Base-by-base conservation (phyloP, 1,140 invertebrate species). In the Hylyphantes graminicola region DNA sequence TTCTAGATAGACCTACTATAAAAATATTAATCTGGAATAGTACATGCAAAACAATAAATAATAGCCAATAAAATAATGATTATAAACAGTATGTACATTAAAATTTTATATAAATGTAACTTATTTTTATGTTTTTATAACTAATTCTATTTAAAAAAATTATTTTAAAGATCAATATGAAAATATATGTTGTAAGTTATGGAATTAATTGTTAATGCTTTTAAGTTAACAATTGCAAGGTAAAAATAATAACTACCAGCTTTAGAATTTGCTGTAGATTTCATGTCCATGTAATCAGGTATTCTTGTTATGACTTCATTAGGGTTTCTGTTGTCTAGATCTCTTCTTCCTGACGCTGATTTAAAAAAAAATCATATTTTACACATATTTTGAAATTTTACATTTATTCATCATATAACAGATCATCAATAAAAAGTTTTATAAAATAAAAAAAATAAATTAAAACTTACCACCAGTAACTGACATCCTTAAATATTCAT, bases 401-500 rank as follows among this genome's bases (percentile, higher is more conserved):
- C 57, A 59, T 59, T 59, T 59, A n/a, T n/a, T 13, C 12, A 13
- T 13, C 57, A 59, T 59, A 59, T 59, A 59, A 12, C 11, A 59
- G 11, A 13, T 59, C n/a, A 7, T 59, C n/a, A 59, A 59, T 59
- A 5, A 13, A 64, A 21, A 68, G 21, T 50, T 15, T 6, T 50
- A 68, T 11, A 59, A 59, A 59, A 6, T 13, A 59, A 35, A 59
- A 59, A 59, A 59, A 59, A 59, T 57, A 15, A 57, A 57, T 57
- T 10, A 13, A 59, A 11, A 35, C n/a, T 54, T 67, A 83, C 80
- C 73, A 54, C 77, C 73, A 48, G 35, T 59, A 8, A 65, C 35
- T 11, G 86, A 76, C 87, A 87, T 87, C 19, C 21, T 78, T 48
- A 87, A 50, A 75, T 87, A 87, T 63, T 78, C 82, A 70, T 85